Evolutionary conservation across 2,113 vertebrate genomes (phyloP).

Genomic region (Carassius carassius): DNA sequence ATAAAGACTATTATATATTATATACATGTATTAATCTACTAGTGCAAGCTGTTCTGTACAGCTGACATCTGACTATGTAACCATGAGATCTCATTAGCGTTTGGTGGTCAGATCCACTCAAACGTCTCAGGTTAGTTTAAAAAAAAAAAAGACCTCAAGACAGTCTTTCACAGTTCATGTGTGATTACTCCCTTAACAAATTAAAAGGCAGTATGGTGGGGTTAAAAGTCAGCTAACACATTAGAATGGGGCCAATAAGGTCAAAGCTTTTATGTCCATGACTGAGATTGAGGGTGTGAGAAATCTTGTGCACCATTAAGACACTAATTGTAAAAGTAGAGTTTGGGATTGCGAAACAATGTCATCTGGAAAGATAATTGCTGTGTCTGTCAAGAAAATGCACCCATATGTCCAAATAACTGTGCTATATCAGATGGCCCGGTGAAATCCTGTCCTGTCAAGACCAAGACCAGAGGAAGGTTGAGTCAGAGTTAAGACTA

Average conservation of each 20-base stretch:
- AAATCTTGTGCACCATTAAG: neutral
- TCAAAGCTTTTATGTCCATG: neutral
- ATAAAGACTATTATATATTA: neutral
- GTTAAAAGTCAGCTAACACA: slow-evolving; percentile 5
- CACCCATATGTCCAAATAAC: neutral
- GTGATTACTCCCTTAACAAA: neutral
- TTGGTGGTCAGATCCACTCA: neutral
- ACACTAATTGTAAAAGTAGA: neutral
- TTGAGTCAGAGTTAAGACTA: too few relatives aligned
- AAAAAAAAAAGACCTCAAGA: neutral
- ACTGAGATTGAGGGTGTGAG: neutral
- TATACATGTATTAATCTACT: neutral
- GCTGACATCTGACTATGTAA: neutral
- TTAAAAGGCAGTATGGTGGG: neutral
- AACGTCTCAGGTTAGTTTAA: neutral
- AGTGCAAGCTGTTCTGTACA: neutral
- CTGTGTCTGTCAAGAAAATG: neutral
- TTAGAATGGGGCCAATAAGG: neutral
- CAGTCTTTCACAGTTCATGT: neutral
- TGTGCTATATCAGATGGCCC: neutral
- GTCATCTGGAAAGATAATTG: neutral
- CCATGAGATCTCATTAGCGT: neutral
- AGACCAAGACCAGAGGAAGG: too few relatives aligned
- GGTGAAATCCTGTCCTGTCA: too few relatives aligned
- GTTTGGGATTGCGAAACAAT: neutral